phyloP scores from a whole-genome alignment of 1,140 invertebrate genomes.

The Tetramorium simillimum region DNA sequence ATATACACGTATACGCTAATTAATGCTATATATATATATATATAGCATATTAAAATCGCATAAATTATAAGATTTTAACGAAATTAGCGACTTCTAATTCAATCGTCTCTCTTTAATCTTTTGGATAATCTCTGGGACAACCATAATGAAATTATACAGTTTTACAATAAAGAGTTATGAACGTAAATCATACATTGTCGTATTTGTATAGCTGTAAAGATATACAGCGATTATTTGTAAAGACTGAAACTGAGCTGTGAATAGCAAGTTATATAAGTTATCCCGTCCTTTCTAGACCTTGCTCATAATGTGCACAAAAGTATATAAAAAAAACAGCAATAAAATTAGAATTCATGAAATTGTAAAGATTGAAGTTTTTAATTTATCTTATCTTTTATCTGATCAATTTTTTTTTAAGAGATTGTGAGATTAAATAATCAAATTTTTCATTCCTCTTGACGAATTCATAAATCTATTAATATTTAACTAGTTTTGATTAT shows the following conservation, averaged over 20 bases:
- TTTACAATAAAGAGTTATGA: background rate
- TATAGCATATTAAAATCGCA: background rate
- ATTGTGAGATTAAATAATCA: too few relatives aligned
- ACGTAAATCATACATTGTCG: background rate
- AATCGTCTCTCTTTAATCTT: background rate
- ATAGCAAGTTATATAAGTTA: conserved; percentile 8
- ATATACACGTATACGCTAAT: too few relatives aligned
- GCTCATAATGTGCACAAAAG: background rate
- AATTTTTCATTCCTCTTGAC: background rate
- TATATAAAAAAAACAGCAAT: background rate
- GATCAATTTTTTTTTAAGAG: background rate
- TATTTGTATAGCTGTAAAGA: background rate
- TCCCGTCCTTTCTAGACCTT: conserved; percentile 6
- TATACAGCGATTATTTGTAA: conserved; percentile 1
- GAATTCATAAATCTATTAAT: background rate
- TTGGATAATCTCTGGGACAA: too few relatives aligned
- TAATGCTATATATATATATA: background rate
- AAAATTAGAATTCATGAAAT: background rate
- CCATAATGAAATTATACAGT: background rate
- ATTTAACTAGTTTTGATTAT: too few relatives aligned
- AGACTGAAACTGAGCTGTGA: conserved; percentile 15
- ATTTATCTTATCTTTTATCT: background rate
- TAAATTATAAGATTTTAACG: background rate
- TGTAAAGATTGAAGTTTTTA: background rate
- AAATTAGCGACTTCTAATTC: background rate